These are phyloP conservation scores for Pangasius krempfi DNA, from an alignment of 2,797 vertebrate species.

Conservation along the genomic window DNA sequence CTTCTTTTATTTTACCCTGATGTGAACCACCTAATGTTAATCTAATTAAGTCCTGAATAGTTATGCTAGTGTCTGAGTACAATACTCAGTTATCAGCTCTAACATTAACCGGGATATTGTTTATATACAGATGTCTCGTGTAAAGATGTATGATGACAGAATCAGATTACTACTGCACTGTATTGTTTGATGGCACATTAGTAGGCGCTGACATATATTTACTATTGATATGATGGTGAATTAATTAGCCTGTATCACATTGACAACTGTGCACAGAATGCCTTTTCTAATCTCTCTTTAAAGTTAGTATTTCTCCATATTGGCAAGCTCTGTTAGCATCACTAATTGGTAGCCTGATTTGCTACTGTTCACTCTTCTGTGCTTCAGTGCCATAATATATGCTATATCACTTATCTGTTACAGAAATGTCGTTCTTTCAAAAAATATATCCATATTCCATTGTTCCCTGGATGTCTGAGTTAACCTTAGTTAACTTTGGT, in stretches of 20 bases:
- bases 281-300: background rate
- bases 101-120: background rate
- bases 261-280: constrained; percentile 29
- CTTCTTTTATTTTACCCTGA: constrained; percentile 40
- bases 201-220: constrained; percentile 22
- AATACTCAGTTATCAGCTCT: background rate
- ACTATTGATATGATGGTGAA: constrained; percentile 21
- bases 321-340: constrained; percentile 25
- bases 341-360: constrained; percentile 26
- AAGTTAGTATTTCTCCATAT: constrained; percentile 6
- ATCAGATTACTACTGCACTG: constrained; percentile 16
- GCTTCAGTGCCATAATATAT: constrained; percentile 1
- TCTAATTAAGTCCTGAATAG: constrained; percentile 7
- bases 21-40: constrained; percentile 22
- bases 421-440: background rate
- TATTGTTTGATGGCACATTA: constrained; percentile 24
- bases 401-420: constrained; percentile 17
- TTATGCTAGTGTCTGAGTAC: background rate
- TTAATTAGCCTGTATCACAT: constrained; percentile 30
- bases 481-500: constrained; percentile 35
- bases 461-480: constrained; percentile 21
- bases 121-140: background rate
- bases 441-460: constrained; percentile 19
- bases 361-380: constrained; percentile 1
- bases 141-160: constrained; percentile 4